phyloP scores from a whole-genome alignment of 2,113 vertebrate species.

The Alethe diademata region DNA sequence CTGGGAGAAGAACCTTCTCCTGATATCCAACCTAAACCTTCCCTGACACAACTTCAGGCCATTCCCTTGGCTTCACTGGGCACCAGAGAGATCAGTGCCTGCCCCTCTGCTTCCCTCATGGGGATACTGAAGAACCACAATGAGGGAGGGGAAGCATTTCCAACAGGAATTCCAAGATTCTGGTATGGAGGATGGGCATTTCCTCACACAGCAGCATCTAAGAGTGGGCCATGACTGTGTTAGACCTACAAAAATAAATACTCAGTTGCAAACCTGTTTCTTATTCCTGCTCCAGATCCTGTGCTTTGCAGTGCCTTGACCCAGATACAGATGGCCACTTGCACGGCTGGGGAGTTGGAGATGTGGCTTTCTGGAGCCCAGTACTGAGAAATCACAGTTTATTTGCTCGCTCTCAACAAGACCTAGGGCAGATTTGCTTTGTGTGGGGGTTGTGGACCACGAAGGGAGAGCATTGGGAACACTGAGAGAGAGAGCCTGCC shows the following conservation, averaged over 20 bases:
- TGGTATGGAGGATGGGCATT: background rate
- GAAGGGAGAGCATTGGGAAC: background rate
- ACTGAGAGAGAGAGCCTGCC: background rate
- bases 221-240: background rate
- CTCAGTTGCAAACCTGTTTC: background rate
- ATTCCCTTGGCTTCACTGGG: fast-evolving
- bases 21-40: background rate
- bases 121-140: background rate
- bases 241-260: background rate
- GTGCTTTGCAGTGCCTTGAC: background rate
- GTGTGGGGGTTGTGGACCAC: conserved; percentile 11
- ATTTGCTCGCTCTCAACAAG: background rate
- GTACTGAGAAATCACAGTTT: background rate
- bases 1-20: background rate
- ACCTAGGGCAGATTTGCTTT: background rate
- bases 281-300: background rate
- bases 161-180: background rate
- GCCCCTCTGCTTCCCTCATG: background rate
- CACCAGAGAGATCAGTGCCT: background rate
- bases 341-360: background rate
- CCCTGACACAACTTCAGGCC: background rate
- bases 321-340: background rate
- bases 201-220: background rate
- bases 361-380: background rate
- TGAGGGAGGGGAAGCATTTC: background rate